Evolutionary conservation across 1,140 invertebrate genomes (phyloP), one percentile per base, ranked within the genome.

Genomic region (Zeugodacus cucurbitae): DNA sequence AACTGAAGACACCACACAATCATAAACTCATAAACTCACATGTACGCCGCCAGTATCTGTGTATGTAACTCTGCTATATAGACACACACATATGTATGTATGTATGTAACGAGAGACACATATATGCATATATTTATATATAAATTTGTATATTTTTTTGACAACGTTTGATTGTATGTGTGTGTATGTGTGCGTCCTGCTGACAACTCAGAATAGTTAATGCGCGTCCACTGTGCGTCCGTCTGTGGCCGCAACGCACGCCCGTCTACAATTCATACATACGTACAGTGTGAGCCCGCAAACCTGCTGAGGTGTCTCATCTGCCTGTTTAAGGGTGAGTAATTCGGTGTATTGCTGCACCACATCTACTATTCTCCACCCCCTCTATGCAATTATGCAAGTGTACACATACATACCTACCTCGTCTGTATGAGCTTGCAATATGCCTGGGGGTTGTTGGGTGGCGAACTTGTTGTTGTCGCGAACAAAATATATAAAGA

Each of bases 221-320:
- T 59, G 85, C 85, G 85, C 58, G n/a, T 37, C 85, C 29, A 87
- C 85, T 62, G 37, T 62, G 10, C 44, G 48, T 67, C 86, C 88
- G 88, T 87, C 64, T 85, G 62, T 41, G 37, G 54, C n/a, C 26
- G 67, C 29, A 78, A 26, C 89, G 58, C 82, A 88, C 87, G 88
- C 74, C 87, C 88, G 88, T 58, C 62, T 41, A 29, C 70, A 22
- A n/a, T n/a, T n/a, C n/a, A n/a, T n/a, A n/a, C 88, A 64, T 41
- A 26, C 88, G 89, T 87, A 89, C 87, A 89, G 26, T 54, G 22
- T 29, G 67, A 41, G 57, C 20, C 29, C 34, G 44, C 29, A 22
- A 87, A 87, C 89, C 88, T 86, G 89, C 90, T 89, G 89, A 90
- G 92, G 91, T 91, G 91, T 92, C 90, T 90, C 48, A 1, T 10